Evolutionary conservation across 2,113 vertebrate genomes (phyloP).

Genomic region (Carollia perspicillata): DNA sequence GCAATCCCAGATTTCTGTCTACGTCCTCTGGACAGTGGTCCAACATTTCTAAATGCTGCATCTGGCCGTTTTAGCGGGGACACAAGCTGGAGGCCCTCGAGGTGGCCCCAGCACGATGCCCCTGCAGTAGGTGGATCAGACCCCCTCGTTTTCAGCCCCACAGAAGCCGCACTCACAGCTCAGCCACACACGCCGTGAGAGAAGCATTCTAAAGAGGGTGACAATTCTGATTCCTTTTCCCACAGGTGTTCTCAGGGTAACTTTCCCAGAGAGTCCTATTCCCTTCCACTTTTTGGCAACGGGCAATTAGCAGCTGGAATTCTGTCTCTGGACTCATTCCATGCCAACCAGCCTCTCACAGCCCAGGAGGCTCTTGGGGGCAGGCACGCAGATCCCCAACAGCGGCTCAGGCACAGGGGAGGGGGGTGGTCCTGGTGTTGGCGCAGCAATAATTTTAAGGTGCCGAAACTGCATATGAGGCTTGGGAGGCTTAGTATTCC

Average conservation of each 20-base stretch:
- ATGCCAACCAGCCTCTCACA: background rate
- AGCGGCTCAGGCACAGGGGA: background rate
- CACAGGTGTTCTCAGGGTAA: background rate
- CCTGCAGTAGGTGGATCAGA: too few relatives aligned
- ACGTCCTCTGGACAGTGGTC: too few relatives aligned
- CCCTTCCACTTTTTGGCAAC: background rate
- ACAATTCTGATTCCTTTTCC: background rate
- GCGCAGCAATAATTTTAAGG: background rate
- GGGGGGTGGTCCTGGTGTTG: accelerated
- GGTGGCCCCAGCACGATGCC: background rate
- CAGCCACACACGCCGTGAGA: background rate
- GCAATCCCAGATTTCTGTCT: background rate
- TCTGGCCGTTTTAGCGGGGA: background rate
- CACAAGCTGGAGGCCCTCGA: background rate
- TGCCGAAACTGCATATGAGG: background rate
- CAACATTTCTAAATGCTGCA: background rate
- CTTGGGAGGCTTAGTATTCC: background rate
- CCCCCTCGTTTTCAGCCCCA: background rate
- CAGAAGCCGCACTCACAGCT: background rate
- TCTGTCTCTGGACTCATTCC: background rate
- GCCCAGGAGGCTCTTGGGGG: background rate
- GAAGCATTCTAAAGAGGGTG: background rate
- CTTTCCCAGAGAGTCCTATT: background rate
- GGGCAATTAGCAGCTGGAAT: background rate
- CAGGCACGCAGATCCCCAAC: background rate